Percentiles rank a stretch among this genome's conserved stretches.
These are phyloP conservation scores for Psix sp. DNA, from an alignment of 1,140 invertebrate genomes.

Conservation along the genomic window DNA sequence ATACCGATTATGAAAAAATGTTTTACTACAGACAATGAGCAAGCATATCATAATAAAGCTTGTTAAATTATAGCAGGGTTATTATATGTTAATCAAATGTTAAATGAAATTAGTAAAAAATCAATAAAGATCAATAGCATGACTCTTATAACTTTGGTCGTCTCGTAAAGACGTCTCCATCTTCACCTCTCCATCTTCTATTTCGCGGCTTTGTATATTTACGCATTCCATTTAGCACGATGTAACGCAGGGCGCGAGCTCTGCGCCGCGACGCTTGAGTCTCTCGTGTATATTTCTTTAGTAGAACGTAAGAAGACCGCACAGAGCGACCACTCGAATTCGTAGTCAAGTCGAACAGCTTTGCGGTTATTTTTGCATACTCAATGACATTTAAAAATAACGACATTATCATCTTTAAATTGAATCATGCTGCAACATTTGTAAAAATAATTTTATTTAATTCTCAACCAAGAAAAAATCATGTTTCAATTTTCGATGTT, in stretches of 20 bases:
- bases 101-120: constrained; percentile 4
- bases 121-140: constrained; percentile 9
- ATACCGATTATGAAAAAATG: too few relatives aligned
- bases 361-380: constrained; percentile 26
- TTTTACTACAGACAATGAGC: too few relatives aligned
- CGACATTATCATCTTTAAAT: constrained; percentile 7
- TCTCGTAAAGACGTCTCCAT: constrained; percentile 52
- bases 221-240: constrained; percentile 70
- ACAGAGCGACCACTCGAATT: constrained; percentile 53
- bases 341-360: constrained; percentile 17
- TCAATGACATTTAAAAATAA: constrained; percentile 32
- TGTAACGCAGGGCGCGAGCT: constrained; percentile 71
- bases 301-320: constrained; percentile 64
- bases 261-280: constrained; percentile 71
- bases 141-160: constrained; percentile 41
- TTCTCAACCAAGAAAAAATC: too few relatives aligned
- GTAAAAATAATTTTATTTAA: too few relatives aligned
- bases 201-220: constrained; percentile 72
- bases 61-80: too few relatives aligned
- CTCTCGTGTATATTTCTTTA: constrained; percentile 75
- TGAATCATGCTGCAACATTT: too few relatives aligned
- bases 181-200: constrained; percentile 44
- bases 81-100: too few relatives aligned
- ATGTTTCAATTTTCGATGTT: too few relatives aligned
- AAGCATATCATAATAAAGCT: too few relatives aligned